Evolutionary conservation across 2,888 invertebrate genomes (phyloP).

Genomic region (Erebia aethiops): DNA sequence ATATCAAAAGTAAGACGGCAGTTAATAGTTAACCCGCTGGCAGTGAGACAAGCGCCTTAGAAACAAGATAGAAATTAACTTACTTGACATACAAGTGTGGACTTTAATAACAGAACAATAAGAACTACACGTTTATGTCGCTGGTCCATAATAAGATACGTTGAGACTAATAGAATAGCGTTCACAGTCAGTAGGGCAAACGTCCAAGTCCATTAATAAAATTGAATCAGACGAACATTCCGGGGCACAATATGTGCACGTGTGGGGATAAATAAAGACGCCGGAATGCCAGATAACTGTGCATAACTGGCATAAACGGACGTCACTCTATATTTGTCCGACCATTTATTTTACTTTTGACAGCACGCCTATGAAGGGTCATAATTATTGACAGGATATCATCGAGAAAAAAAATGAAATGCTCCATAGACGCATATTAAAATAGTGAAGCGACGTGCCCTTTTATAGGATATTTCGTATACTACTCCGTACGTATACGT

Average conservation of each 20-base stretch:
- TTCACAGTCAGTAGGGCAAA: slow-evolving; percentile 80
- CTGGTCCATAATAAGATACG: slow-evolving; percentile 55
- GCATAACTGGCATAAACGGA: slow-evolving; percentile 35
- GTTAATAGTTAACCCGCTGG: slow-evolving; percentile 17
- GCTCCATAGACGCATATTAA: too few relatives aligned
- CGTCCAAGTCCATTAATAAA: slow-evolving; percentile 83
- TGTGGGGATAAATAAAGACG: slow-evolving; percentile 70
- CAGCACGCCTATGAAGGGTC: too few relatives aligned
- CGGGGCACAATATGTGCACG: slow-evolving; percentile 76
- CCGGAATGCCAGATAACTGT: slow-evolving; percentile 41
- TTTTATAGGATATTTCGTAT: too few relatives aligned
- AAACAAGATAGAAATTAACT: slow-evolving; percentile 48
- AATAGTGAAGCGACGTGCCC: too few relatives aligned
- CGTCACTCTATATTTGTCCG: too few relatives aligned
- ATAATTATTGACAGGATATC: too few relatives aligned
- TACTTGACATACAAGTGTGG: slow-evolving; percentile 47
- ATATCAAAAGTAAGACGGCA: not conserved
- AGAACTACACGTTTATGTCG: slow-evolving; percentile 54
- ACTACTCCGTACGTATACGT: too few relatives aligned
- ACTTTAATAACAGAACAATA: slow-evolving; percentile 53
- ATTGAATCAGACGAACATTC: slow-evolving; percentile 82
- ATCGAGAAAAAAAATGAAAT: too few relatives aligned
- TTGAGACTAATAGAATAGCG: slow-evolving; percentile 71
- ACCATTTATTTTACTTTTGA: too few relatives aligned
- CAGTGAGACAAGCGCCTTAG: slow-evolving; percentile 42